Conservation (phyloP, 2,888 invertebrate genomes). For the Mantis religiosa region DNA sequence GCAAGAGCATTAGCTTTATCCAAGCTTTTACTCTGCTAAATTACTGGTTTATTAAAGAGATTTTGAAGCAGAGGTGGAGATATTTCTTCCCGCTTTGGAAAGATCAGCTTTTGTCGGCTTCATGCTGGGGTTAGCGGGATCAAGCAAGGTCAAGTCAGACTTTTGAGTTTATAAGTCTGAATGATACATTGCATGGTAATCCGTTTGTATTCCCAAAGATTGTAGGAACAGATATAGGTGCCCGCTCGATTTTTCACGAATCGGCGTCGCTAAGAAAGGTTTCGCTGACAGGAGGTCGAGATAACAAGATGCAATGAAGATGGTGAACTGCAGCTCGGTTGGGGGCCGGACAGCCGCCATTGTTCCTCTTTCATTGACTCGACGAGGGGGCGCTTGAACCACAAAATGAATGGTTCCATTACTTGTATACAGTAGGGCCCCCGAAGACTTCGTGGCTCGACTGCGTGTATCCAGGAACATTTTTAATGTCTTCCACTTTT, state of each 20-base stretch:
- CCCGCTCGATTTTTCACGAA: neutral
- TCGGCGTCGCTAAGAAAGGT: neutral
- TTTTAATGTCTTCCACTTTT: too few relatives aligned
- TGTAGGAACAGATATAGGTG: neutral
- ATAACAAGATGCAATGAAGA: conserved; percentile 14
- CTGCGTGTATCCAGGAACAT: too few relatives aligned
- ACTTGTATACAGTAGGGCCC: neutral
- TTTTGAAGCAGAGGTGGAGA: too few relatives aligned
- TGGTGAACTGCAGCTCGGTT: neutral
- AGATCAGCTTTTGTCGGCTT: too few relatives aligned
- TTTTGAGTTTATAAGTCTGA: neutral
- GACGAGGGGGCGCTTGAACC: neutral
- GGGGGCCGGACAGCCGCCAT: conserved; percentile 9
- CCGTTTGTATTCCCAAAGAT: conserved; percentile 1
- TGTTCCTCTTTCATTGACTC: conserved; percentile 17
- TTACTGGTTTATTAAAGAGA: too few relatives aligned
- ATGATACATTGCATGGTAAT: neutral
- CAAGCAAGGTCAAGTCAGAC: too few relatives aligned
- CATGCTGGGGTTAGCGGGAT: too few relatives aligned
- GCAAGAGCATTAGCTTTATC: too few relatives aligned
- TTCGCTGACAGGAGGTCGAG: conserved; percentile 4
- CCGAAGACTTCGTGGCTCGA: too few relatives aligned
- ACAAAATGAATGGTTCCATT: conserved; percentile 8
- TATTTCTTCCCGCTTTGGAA: too few relatives aligned
- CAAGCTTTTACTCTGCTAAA: too few relatives aligned